Conservation (phyloP, 2,888 invertebrate genomes). For the Pseudoips prasinana region DNA sequence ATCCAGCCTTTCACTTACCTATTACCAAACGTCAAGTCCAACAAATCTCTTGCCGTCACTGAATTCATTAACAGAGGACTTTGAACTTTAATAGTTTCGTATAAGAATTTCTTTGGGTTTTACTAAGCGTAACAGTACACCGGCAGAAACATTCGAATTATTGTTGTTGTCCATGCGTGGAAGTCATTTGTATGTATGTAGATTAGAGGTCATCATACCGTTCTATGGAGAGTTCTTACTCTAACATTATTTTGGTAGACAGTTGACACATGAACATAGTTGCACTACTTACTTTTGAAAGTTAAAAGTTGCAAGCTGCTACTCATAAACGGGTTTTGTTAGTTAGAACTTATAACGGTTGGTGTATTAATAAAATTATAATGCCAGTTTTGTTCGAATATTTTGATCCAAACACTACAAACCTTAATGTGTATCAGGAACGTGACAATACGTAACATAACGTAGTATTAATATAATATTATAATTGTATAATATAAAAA, state of each 20-base stretch:
- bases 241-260: conserved; percentile 43
- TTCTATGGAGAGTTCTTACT: conserved; percentile 59
- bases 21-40: conserved; percentile 64
- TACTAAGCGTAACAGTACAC: conserved; percentile 16
- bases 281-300: conserved; percentile 40
- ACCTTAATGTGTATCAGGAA: too few relatives aligned
- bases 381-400: too few relatives aligned
- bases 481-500: too few relatives aligned
- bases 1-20: conserved; percentile 75
- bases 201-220: conserved; percentile 77
- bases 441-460: too few relatives aligned
- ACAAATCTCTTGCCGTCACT: conserved; percentile 15
- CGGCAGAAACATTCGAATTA: conserved; percentile 59
- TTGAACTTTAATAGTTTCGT: conserved; percentile 37
- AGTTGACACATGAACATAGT: conserved; percentile 59
- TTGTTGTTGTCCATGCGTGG: conserved; percentile 75
- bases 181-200: conserved; percentile 76
- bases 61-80: conserved; percentile 23
- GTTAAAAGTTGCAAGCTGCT: conserved; percentile 35
- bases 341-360: conserved; percentile 13
- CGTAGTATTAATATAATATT: too few relatives aligned
- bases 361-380: conserved; percentile 6
- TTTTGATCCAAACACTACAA: too few relatives aligned
- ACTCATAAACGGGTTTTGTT: conserved; percentile 30
- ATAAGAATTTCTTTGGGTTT: conserved; percentile 19